A percentile compares a stretch with the other conserved stretches of the same genome.
Evolutionary conservation across 35 echinoderm and acorn worm species (phyloP).

Genomic region (Amphiura filiformis): DNA sequence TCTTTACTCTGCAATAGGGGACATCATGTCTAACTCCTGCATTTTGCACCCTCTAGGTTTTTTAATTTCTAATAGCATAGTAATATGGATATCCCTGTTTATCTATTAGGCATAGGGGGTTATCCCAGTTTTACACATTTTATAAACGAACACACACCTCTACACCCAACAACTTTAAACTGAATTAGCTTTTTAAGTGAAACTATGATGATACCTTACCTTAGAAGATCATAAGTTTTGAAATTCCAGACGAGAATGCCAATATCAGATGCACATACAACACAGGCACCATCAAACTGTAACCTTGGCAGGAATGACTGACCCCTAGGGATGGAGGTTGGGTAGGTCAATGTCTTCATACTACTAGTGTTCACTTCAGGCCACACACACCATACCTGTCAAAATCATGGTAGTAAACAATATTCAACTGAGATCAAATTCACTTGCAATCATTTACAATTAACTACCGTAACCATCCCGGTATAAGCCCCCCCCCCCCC

Average conservation of each 20-base stretch:
- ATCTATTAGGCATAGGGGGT: too few species aligned
- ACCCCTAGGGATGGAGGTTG: slow-evolving; percentile 47
- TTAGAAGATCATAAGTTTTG: slow-evolving; percentile 61
- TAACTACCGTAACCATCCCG: neutral
- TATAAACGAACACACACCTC: too few species aligned
- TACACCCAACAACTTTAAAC: too few species aligned
- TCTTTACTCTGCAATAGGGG: too few species aligned
- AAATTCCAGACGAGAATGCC: slow-evolving; percentile 84
- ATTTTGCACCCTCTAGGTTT: too few species aligned
- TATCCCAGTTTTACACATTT: too few species aligned
- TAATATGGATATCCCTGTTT: too few species aligned
- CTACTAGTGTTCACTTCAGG: slow-evolving; percentile 26
- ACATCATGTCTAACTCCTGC: too few species aligned
- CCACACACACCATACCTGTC: slow-evolving; percentile 60
- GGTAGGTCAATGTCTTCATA: slow-evolving; percentile 58
- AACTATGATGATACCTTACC: slow-evolving; percentile 29
- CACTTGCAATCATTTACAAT: neutral
- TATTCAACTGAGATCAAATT: neutral
- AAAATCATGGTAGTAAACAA: neutral
- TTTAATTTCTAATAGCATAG: too few species aligned
- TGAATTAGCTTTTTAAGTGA: too few species aligned
- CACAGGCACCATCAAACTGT: slow-evolving; percentile 63
- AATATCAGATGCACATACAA: slow-evolving; percentile 78
- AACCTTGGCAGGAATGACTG: slow-evolving; percentile 83
- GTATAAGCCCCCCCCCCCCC: too few species aligned